Evolutionary conservation across 2,888 invertebrate species (phyloP).

Genomic region (Sesia bembeciformis): DNA sequence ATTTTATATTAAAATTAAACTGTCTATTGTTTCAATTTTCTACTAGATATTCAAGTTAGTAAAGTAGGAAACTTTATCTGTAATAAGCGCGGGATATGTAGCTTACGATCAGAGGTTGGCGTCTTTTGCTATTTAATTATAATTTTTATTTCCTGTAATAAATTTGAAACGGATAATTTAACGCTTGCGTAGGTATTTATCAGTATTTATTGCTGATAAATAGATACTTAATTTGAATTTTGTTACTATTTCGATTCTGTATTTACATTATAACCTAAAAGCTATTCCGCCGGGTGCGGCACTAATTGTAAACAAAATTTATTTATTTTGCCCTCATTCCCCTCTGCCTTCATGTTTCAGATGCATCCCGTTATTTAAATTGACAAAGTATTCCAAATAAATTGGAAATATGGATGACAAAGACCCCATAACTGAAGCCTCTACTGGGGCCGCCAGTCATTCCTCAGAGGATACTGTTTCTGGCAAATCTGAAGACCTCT

Average conservation of each 20-base stretch:
- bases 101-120: constrained; percentile 35
- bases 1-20: no score
- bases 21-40: no score
- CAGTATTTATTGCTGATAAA: no score
- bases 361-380: constrained; percentile 28
- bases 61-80: no score
- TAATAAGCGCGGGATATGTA: constrained; percentile 65
- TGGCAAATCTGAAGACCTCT: background rate
- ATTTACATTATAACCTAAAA: constrained; percentile 50
- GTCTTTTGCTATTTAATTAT: constrained; percentile 24
- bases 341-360: constrained; percentile 30
- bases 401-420: constrained; percentile 55
- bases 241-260: background rate
- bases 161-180: no score
- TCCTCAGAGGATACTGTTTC: constrained; percentile 13
- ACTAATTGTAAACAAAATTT: constrained; percentile 6
- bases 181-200: no score
- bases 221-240: no score
- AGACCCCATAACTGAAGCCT: constrained; percentile 31
- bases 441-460: constrained; percentile 19
- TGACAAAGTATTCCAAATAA: constrained; percentile 27
- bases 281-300: constrained; percentile 46
- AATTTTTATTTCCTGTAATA: constrained; percentile 1
- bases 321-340: constrained; percentile 2
- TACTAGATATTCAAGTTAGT: no score